These are phyloP conservation scores for Thera obeliscata DNA, from an alignment of 2,888 invertebrate genomes.

Conservation along the genomic window DNA sequence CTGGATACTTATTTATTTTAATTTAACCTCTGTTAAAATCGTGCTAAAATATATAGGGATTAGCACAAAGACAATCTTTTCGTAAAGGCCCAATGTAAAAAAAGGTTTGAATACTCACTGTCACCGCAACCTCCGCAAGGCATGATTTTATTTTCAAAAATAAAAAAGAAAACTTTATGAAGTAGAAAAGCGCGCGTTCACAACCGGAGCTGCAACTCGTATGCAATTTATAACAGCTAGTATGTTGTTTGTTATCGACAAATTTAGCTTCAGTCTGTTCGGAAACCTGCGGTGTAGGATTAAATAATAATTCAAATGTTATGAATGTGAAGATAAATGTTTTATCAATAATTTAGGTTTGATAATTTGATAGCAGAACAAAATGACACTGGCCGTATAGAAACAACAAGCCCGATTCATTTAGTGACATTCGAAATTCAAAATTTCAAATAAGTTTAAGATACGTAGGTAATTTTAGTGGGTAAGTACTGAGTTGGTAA, in stretches of 20 bases:
- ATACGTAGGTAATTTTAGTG: too few species aligned
- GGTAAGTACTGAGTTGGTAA: too few species aligned
- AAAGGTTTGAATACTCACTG: constrained; percentile 59
- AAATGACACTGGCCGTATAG: constrained; percentile 10
- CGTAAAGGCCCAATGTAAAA: not conserved
- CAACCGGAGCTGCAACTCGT: constrained; percentile 22
- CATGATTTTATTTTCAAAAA: constrained; percentile 59
- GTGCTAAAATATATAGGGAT: too few species aligned
- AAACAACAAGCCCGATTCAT: constrained; percentile 11
- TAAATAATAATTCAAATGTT: constrained; percentile 25
- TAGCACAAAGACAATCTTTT: too few species aligned
- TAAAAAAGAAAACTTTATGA: constrained; percentile 25
- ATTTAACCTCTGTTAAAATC: too few species aligned
- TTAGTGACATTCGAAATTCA: not conserved
- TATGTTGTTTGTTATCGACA: constrained; percentile 31
- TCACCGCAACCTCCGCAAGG: constrained; percentile 79
- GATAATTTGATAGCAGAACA: constrained; percentile 17
- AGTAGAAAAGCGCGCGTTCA: constrained; percentile 29
- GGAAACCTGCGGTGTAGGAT: constrained; percentile 30
- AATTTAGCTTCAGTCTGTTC: constrained; percentile 24
- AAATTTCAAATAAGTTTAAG: not conserved
- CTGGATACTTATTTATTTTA: too few species aligned
- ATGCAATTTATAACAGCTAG: constrained; percentile 37
- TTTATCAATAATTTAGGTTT: constrained; percentile 27
- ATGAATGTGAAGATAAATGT: constrained; percentile 21